Conservation (phyloP, 2,888 invertebrate genomes). For the Pediacus dermestoides region DNA sequence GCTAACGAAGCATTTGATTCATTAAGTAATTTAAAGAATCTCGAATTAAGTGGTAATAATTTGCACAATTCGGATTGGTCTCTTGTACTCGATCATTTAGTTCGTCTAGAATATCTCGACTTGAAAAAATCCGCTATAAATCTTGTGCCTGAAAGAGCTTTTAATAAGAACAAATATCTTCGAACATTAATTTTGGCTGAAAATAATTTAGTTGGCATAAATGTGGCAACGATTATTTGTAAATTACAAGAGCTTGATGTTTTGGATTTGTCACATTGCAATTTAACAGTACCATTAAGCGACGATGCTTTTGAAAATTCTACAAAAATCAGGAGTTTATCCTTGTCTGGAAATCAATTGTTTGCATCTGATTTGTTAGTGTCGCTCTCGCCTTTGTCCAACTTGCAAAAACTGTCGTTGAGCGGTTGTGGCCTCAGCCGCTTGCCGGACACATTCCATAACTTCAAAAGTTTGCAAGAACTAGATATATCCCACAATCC, state of each 20-base stretch:
- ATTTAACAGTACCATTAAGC: conserved; percentile 62
- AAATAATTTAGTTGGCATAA: conserved; percentile 62
- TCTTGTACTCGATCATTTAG: conserved; percentile 57
- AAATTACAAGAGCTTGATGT: conserved; percentile 63
- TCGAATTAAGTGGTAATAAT: conserved; percentile 65
- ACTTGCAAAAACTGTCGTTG: conserved; percentile 63
- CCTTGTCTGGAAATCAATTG: conserved; percentile 65
- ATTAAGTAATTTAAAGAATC: conserved; percentile 59
- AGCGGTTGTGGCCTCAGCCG: conserved; percentile 64
- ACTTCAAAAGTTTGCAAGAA: conserved; percentile 63
- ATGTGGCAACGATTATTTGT: conserved; percentile 62
- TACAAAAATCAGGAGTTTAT: conserved; percentile 61
- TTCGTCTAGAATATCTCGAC: conserved; percentile 61
- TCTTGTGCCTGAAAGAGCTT: conserved; percentile 61
- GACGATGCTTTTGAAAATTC: conserved; percentile 68
- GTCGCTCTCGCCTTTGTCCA: conserved; percentile 62
- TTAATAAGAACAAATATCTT: conserved; percentile 62
- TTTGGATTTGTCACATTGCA: conserved; percentile 66
- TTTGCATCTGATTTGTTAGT: conserved; percentile 65
- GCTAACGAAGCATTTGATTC: conserved; percentile 56
- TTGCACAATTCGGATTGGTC: conserved; percentile 60
- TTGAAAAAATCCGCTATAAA: conserved; percentile 60
- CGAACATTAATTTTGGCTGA: conserved; percentile 62
- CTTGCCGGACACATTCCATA: conserved; percentile 64
- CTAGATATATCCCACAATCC: conserved; percentile 70